Evolutionary conservation across 2,888 invertebrate genomes (phyloP), one percentile per base, ranked within the genome.

Genomic region (Volucella inanis): DNA sequence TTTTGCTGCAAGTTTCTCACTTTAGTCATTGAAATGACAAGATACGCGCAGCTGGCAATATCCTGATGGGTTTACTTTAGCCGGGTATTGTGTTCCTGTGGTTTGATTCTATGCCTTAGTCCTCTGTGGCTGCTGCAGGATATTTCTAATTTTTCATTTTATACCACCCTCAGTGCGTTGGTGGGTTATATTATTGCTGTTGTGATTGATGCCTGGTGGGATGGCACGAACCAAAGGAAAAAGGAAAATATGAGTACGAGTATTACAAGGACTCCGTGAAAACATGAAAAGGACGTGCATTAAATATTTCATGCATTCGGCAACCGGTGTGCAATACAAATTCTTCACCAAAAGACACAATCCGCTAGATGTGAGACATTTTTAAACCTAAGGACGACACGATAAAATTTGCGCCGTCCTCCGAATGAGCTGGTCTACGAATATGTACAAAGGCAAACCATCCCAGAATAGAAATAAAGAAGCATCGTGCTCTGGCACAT

Each of bases 1-100:
- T 67, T 85, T 80, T 43, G 49, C 41, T 65, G 49, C 31, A 31
- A 31, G 67, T 59, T 67, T 81, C 80, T 85, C 71, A 76, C 84
- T 81, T 62, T 14, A 70, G 76, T 75, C 80, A 76, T 76, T 84
- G 71, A 84, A 84, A 80, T 71, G 84, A 71, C 80, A 62, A 41
- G 11, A 14, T 67, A 54, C 49, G 15, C n/a, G 12, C 54, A 54
- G 68, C 61, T 65, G 59, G 74, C 68, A 80, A 79, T 75, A 65
- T 79, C 75, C 79, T 72, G 84, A 62, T 84, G 70, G 75, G 31
- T 55, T 84, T 84, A 74, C 68, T 75, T 65, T 80, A 84, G 54
- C 74, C 41, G 74, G 74, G 74, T 75, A 75, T 84, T 84, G 80
- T 84, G 70, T 67, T 59, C 74, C 61, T 59, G 47, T 62, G 80